Evolutionary conservation across 1,140 invertebrate genomes (phyloP).

Genomic region (Conus betulinus): DNA sequence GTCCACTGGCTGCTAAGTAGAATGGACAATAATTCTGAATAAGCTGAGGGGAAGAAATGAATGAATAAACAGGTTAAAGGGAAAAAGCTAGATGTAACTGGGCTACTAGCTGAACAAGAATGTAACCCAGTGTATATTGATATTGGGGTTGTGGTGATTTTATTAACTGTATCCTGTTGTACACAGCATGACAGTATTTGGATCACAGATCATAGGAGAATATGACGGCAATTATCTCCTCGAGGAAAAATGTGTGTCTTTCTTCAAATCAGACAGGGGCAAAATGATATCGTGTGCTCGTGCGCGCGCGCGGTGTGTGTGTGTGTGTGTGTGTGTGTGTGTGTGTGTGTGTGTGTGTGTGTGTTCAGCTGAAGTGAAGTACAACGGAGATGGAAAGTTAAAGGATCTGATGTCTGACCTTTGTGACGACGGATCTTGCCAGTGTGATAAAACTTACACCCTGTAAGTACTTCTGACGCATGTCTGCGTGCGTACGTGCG

Average conservation of each 20-base stretch:
- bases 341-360: background rate
- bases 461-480: background rate
- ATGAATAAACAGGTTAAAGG: too few relatives aligned
- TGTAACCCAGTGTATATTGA: too few relatives aligned
- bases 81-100: too few relatives aligned
- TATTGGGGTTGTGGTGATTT: too few relatives aligned
- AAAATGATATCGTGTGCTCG: background rate
- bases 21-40: too few relatives aligned
- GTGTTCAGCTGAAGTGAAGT: background rate
- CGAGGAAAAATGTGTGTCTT: background rate
- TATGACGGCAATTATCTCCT: background rate
- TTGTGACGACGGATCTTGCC: background rate
- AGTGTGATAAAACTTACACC: background rate
- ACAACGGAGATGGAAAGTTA: background rate
- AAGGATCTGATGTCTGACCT: background rate
- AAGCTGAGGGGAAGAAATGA: too few relatives aligned
- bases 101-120: too few relatives aligned
- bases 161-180: too few relatives aligned
- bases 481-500: background rate
- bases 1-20: too few relatives aligned
- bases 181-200: background rate
- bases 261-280: too few relatives aligned
- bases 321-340: slow-evolving; percentile 8
- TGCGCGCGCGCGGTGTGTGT: background rate
- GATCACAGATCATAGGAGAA: background rate